These are phyloP conservation scores for Gracilinanus agilis DNA, from an alignment of 2,113 vertebrate species.

Conservation along the genomic window DNA sequence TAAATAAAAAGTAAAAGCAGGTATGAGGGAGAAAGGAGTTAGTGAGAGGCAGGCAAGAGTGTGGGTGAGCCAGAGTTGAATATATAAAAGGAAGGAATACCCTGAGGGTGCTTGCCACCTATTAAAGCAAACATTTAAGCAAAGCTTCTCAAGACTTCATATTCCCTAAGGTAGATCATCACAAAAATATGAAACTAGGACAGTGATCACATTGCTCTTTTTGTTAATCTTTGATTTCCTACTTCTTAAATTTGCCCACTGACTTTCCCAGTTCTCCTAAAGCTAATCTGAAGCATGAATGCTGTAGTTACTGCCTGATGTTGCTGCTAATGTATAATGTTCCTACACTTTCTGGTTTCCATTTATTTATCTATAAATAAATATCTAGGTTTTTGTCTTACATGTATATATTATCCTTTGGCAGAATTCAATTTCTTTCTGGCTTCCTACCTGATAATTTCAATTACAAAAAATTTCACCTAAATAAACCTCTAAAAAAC, in stretches of 20 bases:
- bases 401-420: background rate
- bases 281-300: slow-evolving; percentile 22
- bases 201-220: slow-evolving; percentile 50
- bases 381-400: background rate
- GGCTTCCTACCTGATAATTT: background rate
- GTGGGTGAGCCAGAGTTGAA: background rate
- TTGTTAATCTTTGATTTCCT: slow-evolving; percentile 46
- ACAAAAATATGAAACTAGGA: slow-evolving; percentile 46
- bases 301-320: slow-evolving; percentile 6
- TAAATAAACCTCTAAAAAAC: background rate
- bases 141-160: slow-evolving; percentile 56
- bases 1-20: too few relatives aligned
- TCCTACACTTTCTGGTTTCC: background rate
- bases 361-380: background rate
- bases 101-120: background rate
- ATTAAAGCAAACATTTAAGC: slow-evolving; percentile 3
- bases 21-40: too few relatives aligned
- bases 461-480: background rate
- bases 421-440: background rate
- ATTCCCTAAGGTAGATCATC: slow-evolving; percentile 48
- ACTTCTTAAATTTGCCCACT: slow-evolving; percentile 30
- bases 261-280: slow-evolving; percentile 44
- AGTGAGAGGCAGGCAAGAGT: too few relatives aligned
- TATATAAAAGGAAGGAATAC: background rate
- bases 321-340: background rate